Evolutionary conservation across 2,888 invertebrate genomes (phyloP).

Genomic region (Mylabris sibirica): DNA sequence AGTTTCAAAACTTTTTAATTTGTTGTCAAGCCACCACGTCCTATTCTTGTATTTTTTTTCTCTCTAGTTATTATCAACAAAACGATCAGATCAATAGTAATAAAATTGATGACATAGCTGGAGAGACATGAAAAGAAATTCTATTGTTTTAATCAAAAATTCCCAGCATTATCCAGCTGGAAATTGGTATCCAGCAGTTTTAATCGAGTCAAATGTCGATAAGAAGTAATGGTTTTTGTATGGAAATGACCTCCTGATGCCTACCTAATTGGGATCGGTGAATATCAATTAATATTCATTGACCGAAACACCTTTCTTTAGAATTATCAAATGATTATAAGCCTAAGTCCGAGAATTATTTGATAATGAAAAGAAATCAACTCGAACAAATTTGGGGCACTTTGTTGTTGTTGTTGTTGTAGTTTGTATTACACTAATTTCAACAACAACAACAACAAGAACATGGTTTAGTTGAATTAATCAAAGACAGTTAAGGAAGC

Average conservation of each 20-base stretch:
- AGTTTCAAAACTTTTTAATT: background rate
- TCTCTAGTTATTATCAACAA: too few relatives aligned
- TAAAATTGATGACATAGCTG: background rate
- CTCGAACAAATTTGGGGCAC: slow-evolving; percentile 3
- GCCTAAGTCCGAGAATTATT: slow-evolving; percentile 17
- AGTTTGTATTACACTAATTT: background rate
- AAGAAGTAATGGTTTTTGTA: slow-evolving; percentile 58
- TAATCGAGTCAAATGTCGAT: slow-evolving; percentile 44
- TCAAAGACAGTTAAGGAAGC: slow-evolving; percentile 8
- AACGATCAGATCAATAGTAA: background rate
- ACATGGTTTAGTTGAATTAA: background rate
- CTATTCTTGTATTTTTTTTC: too few relatives aligned
- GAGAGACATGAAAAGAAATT: background rate
- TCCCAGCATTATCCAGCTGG: slow-evolving; percentile 26
- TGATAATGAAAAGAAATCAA: background rate
- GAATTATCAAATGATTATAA: slow-evolving; percentile 31
- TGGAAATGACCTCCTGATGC: slow-evolving; percentile 54
- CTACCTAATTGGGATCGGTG: slow-evolving; percentile 56
- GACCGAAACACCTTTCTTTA: slow-evolving; percentile 36
- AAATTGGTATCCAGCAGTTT: slow-evolving; percentile 37
- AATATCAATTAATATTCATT: slow-evolving; percentile 59
- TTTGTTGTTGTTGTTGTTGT: slow-evolving; percentile 11
- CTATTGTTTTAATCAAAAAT: slow-evolving; percentile 17
- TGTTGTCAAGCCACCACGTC: background rate
- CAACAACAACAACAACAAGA: background rate